Base-by-base conservation (phyloP, 2,113 vertebrate species). In the Odocoileus virginianus region DNA sequence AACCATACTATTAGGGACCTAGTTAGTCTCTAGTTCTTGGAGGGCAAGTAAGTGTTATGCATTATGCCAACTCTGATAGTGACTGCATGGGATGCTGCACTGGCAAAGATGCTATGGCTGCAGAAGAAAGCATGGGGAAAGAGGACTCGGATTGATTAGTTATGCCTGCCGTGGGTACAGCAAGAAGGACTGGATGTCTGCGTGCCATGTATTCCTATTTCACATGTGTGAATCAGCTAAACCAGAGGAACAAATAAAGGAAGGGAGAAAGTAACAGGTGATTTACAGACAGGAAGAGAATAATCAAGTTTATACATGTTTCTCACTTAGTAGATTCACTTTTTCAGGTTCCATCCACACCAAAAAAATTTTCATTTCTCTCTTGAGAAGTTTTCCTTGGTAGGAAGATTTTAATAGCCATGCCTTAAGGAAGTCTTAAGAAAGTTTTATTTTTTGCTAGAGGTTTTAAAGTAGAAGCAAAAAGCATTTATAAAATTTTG, bases 401-500 rank as follows among this genome's bases (percentile, higher is more conserved):
- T 96, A 91, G 81, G 40, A 97, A 96, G 92, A 88, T 88, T 87
- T 98, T 94, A 91, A 71, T 87, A 91, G 76, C 52, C 25, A 91
- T 89, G 71, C 15, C n/a, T 78, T 95, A 58, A 95, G 88, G 82
- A 97, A 96, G 28, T 89, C 93, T 86, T 87, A 54, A 64, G 82
- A 96, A 88, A 94, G 33, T 86, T 93, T 97, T 74, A 86, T 74
- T 97, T 98, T 97, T 91, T 97, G 91, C 40, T 47, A 96, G 33
- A 95, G 50, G 67, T 97, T 96, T 96, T 96, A 54, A 52, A 83
- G 79, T 55, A 91, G 60, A 84, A 92, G 90, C 36, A 93, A 85
- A 92, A 94, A 95, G 36, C 82, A 96, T 95, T 90, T 91, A 92
- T 93, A 96, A 94, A 89, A 94, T 89, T 97, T 97, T 94, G 61